Conservation (phyloP, 1,140 invertebrate genomes). For the Phenacoccus solenopsis region DNA sequence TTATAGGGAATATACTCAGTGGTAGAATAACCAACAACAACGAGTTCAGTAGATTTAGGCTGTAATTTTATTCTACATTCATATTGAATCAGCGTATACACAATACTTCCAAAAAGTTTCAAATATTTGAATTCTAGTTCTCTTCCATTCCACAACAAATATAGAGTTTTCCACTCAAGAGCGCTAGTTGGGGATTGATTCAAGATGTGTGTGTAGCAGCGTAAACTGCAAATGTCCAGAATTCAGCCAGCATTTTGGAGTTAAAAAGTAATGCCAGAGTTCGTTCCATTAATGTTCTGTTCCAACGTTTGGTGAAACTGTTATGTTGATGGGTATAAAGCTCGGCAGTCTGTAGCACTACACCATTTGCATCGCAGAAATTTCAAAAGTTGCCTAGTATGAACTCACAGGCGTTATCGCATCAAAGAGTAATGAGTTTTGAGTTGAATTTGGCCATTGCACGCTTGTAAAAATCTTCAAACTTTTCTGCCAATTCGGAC, state of each 20-base stretch:
- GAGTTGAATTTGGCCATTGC: too few relatives aligned
- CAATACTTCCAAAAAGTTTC: neutral
- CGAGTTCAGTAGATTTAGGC: neutral
- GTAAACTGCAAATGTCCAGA: neutral
- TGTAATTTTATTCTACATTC: neutral
- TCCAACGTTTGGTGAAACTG: neutral
- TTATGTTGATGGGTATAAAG: neutral
- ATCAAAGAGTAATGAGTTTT: too few relatives aligned
- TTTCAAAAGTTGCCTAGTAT: too few relatives aligned
- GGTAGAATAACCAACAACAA: neutral
- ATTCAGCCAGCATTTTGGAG: neutral
- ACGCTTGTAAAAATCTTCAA: too few relatives aligned
- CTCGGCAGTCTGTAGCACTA: too few relatives aligned
- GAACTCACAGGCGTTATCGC: too few relatives aligned
- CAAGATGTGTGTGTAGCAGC: neutral
- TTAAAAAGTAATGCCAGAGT: neutral
- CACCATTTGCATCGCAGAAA: too few relatives aligned
- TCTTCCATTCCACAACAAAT: neutral
- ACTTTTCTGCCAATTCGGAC: too few relatives aligned
- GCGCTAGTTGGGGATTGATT: neutral
- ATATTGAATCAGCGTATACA: neutral
- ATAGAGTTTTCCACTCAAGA: neutral
- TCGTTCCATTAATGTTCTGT: neutral
- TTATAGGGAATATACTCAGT: neutral
- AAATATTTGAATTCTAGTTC: neutral